phyloP scores from a whole-genome alignment of 2,888 invertebrate species.

The Nomada ruficornis region DNA sequence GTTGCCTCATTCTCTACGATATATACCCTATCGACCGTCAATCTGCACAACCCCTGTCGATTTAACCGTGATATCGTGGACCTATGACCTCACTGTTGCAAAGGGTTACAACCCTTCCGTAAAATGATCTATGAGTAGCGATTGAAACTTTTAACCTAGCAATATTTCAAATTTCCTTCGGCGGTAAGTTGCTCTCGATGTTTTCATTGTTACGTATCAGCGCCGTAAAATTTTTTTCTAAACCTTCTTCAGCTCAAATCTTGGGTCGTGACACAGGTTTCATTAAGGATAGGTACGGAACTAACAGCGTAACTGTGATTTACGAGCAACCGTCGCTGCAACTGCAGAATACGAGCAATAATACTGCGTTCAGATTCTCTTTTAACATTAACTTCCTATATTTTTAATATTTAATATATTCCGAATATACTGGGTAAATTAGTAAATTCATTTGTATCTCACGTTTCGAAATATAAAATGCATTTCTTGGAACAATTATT shows the following conservation, averaged over 20 bases:
- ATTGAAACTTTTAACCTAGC: conserved; percentile 42
- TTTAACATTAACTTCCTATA: too few relatives aligned
- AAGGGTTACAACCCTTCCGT: conserved; percentile 55
- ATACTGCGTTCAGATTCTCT: too few relatives aligned
- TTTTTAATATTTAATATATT: too few relatives aligned
- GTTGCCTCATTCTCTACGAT: conserved; percentile 47
- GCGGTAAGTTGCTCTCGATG: conserved; percentile 37
- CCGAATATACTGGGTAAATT: too few relatives aligned
- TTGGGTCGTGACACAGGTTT: background rate
- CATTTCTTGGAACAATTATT: too few relatives aligned
- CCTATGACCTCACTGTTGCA: conserved; percentile 29
- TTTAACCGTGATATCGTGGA: conserved; percentile 54
- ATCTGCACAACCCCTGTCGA: conserved; percentile 53
- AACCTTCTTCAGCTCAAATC: conserved; percentile 32
- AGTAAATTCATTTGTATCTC: too few relatives aligned
- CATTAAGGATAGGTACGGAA: background rate
- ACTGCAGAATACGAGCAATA: background rate
- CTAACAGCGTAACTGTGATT: background rate
- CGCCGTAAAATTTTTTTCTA: conserved; percentile 76
- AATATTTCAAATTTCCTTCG: conserved; percentile 58
- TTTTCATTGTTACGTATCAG: conserved; percentile 65
- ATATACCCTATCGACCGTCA: conserved; percentile 54
- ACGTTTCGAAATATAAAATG: too few relatives aligned
- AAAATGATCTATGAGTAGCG: conserved; percentile 34
- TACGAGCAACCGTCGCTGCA: background rate